Evolutionary conservation across 2,113 vertebrate genomes (phyloP), one percentile per base, ranked within the genome.

Genomic region (Pyxicephalus adspersus): DNA sequence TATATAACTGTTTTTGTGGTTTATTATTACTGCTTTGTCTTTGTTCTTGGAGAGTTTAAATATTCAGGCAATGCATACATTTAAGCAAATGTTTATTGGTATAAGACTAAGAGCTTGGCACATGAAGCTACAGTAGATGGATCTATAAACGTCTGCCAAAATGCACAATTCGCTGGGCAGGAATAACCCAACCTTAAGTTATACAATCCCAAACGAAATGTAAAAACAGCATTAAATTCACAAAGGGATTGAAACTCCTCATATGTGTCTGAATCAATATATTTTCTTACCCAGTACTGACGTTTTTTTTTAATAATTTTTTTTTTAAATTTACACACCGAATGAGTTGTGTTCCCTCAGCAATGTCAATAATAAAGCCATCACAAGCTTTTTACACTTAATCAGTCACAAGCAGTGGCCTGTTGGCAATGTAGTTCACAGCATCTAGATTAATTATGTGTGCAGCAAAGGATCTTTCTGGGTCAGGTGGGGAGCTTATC

Each of bases 401-500:
- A 60, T 18, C 78, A 84, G 80, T 67, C 85, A 84, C 66, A 76
- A 87, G 76, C 22, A 68, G 25, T 20, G 20, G 78, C 23, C 45
- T 67, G 31, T n/a, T 57, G 72, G 61, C 75, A 83, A 75, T 74
- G 85, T 84, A 50, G 23, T 84, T 57, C 76, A 77, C 0, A 17
- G 81, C 83, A 58, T 57, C 50, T 65, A 38, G 85, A 85, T 77
- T 79, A 68, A 34, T 84, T 75, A 74, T 85, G 70, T 64, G 70
- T 64, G 84, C 84, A 38, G 28, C 83, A 76, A 77, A 64, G 4
- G 63, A 81, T 85, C 34, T 82, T 68, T 22, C 77, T 84, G 66
- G 83, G 76, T 82, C 85, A 85, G 45, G 38, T 57, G 9, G 29
- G 34, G 81, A 84, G 70, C 70, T 86, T 76, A 83, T 83, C 72